phyloP scores from a whole-genome alignment of 2,797 vertebrate genomes.

The Gobio occitaniae region DNA sequence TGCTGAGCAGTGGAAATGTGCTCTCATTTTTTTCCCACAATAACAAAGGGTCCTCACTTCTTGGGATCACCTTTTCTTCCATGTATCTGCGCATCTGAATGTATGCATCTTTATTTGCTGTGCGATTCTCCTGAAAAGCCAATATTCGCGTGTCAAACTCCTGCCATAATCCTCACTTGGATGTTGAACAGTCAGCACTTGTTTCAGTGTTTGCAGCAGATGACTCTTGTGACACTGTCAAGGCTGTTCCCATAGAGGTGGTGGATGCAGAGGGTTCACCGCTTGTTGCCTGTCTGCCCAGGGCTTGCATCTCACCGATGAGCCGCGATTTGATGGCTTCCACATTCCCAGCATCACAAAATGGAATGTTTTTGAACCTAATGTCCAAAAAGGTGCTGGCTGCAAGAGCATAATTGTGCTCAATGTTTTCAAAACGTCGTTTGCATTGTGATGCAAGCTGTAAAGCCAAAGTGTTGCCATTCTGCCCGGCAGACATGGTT shows the following conservation, averaged over 20 bases:
- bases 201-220: constrained; percentile 13
- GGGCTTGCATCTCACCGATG: constrained; percentile 50
- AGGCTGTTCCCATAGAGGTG: constrained; percentile 9
- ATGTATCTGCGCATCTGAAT: constrained; percentile 42
- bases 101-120: constrained; percentile 31
- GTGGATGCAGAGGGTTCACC: constrained; percentile 21
- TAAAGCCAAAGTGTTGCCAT: constrained; percentile 31
- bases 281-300: constrained; percentile 27
- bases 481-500: constrained; percentile 2
- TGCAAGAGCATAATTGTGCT: constrained; percentile 41
- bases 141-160: constrained; percentile 25
- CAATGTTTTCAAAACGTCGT: constrained; percentile 34
- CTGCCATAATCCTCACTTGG: not conserved
- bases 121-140: constrained; percentile 45
- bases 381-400: constrained; percentile 50
- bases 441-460: constrained; percentile 31
- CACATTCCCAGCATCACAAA: constrained; percentile 51
- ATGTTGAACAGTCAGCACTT: not conserved
- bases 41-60: constrained; percentile 46
- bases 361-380: constrained; percentile 41
- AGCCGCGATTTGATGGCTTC: constrained; percentile 38
- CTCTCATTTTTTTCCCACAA: not conserved
- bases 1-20: constrained; percentile 23
- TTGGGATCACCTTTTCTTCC: constrained; percentile 47
- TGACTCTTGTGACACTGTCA: constrained; percentile 18